Evolutionary conservation across 2,797 vertebrate genomes (phyloP).

Genomic region (Eospalax fontanierii): DNA sequence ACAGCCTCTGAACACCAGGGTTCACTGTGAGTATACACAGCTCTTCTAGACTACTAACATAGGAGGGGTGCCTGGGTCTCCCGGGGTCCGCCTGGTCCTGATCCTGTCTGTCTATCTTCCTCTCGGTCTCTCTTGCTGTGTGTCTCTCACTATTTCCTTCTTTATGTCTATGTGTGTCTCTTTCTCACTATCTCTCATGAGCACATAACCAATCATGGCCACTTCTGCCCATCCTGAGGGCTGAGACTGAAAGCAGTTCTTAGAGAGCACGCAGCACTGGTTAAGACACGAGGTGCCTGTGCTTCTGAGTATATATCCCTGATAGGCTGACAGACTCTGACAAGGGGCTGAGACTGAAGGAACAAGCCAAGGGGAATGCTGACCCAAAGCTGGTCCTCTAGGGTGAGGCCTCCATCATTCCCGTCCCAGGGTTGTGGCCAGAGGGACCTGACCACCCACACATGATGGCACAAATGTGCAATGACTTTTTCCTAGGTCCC

Average conservation of each 20-base stretch:
- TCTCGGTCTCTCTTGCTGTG: no score
- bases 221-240: not conserved
- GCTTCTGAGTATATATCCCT: not conserved
- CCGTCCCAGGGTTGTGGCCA: no score
- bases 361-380: not conserved
- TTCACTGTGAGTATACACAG: no score
- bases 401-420: not conserved
- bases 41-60: not conserved
- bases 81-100: no score
- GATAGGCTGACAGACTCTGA: not conserved
- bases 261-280: not conserved
- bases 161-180: not conserved
- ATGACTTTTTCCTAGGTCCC: not conserved
- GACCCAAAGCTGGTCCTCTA: not conserved
- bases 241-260: not conserved
- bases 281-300: not conserved
- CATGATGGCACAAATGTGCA: not conserved
- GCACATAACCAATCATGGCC: not conserved
- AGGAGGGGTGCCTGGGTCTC: not conserved
- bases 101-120: no score
- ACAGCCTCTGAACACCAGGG: not conserved
- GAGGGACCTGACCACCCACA: no score
- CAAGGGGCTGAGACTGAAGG: not conserved
- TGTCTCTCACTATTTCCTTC: not conserved
- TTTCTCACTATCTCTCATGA: not conserved